These are phyloP conservation scores for Limnodromus scolopaceus DNA, from an alignment of 2,797 vertebrate species.

Conservation along the genomic window DNA sequence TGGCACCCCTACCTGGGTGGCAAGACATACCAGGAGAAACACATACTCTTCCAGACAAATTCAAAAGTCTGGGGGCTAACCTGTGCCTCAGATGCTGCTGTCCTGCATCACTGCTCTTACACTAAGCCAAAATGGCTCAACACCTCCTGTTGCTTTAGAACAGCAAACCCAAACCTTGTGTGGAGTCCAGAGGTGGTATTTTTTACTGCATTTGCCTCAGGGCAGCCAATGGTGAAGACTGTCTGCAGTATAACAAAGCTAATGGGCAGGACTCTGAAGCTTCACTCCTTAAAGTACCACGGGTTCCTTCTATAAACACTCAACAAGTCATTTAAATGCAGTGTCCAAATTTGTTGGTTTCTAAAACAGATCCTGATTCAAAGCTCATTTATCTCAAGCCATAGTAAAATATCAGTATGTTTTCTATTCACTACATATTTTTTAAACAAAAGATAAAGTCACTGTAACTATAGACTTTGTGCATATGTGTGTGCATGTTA, in stretches of 20 bases:
- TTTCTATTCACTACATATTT: neutral
- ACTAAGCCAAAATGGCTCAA: neutral
- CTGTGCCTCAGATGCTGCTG: neutral
- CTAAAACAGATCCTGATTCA: neutral
- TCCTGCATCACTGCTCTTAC: neutral
- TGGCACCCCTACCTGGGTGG: neutral
- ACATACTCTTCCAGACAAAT: neutral
- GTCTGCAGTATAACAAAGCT: neutral
- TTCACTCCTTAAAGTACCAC: neutral
- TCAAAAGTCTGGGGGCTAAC: neutral
- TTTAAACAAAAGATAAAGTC: neutral
- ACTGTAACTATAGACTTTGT: neutral
- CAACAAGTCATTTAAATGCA: neutral
- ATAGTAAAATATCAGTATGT: neutral
- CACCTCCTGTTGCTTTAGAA: neutral
- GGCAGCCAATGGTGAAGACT: neutral
- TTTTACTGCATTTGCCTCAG: neutral
- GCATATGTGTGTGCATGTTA: neutral
- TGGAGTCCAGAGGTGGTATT: neutral
- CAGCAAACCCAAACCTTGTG: neutral
- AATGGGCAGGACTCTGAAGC: neutral
- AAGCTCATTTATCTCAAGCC: neutral
- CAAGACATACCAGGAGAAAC: neutral
- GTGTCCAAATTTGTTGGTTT: neutral
- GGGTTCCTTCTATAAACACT: neutral